These are phyloP conservation scores for Phalacrocorax brasilianus DNA, from an alignment of 2,113 vertebrate species.

Conservation along the genomic window DNA sequence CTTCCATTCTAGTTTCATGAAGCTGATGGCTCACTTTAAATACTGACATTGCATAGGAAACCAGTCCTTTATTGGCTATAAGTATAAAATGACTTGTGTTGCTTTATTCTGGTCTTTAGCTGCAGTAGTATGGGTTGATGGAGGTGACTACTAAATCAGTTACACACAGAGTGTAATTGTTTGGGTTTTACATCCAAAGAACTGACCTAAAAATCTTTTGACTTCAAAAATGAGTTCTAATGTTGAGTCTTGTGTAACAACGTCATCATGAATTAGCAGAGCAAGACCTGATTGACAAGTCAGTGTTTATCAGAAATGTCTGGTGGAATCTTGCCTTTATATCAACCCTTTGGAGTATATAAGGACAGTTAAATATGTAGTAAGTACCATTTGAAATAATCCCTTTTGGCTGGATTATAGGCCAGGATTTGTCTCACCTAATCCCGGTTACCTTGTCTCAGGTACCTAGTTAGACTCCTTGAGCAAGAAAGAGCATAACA, in stretches of 20 bases:
- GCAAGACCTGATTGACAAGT: background rate
- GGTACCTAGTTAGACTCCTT: background rate
- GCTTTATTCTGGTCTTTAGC: background rate
- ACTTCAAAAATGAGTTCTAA: background rate
- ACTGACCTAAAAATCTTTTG: background rate
- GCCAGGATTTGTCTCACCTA: background rate
- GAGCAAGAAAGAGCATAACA: background rate
- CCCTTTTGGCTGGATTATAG: background rate
- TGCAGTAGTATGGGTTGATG: background rate
- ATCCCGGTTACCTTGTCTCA: background rate
- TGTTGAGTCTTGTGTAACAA: background rate
- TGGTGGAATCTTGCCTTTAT: background rate
- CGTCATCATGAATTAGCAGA: background rate
- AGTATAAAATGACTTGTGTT: background rate
- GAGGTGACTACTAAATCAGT: background rate
- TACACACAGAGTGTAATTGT: background rate
- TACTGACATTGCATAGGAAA: background rate
- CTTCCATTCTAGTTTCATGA: background rate
- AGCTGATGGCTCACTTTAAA: background rate
- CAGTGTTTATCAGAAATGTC: background rate
- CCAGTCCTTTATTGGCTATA: background rate
- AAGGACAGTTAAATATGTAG: background rate
- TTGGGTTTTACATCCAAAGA: background rate
- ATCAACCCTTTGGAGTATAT: background rate
- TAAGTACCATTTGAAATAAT: background rate